Evolutionary conservation across 2,113 vertebrate genomes (phyloP).

Genomic region (Chloropsis cyanopogon): DNA sequence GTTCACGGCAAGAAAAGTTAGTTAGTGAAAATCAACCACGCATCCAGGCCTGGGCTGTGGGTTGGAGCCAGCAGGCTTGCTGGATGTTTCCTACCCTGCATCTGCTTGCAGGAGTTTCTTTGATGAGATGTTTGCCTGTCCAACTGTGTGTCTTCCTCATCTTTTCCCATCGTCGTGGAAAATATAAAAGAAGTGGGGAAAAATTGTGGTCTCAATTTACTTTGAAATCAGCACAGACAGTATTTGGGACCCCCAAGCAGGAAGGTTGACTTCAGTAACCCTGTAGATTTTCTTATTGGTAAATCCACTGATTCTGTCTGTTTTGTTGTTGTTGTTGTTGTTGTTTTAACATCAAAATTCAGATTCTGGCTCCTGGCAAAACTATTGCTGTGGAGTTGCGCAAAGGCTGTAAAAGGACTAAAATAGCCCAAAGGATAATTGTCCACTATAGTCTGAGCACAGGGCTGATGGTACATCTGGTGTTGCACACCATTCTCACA

Average conservation of each 20-base stretch:
- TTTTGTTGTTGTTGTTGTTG: not conserved
- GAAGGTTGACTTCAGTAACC: not conserved
- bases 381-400: not conserved
- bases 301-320: not conserved
- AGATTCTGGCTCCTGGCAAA: not conserved
- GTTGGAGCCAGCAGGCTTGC: conserved; percentile 20
- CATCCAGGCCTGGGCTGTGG: not conserved
- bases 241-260: rapidly evolving
- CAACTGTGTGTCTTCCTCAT: not conserved
- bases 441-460: not conserved
- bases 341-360: not conserved
- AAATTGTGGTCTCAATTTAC: not conserved
- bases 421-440: not conserved
- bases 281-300: not conserved
- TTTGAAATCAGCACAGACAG: not conserved
- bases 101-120: conserved; percentile 28
- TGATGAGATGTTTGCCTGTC: not conserved
- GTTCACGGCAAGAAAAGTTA: conserved; percentile 43
- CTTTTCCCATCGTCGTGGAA: not conserved
- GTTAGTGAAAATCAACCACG: conserved; percentile 37
- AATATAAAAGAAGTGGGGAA: not conserved
- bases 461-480: not conserved
- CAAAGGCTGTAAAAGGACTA: not conserved
- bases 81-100: conserved; percentile 25
- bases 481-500: not conserved